Evolutionary conservation across 1,140 invertebrate genomes (phyloP), one percentile per base, ranked within the genome.

Genomic region (Cotesia glomerata): DNA sequence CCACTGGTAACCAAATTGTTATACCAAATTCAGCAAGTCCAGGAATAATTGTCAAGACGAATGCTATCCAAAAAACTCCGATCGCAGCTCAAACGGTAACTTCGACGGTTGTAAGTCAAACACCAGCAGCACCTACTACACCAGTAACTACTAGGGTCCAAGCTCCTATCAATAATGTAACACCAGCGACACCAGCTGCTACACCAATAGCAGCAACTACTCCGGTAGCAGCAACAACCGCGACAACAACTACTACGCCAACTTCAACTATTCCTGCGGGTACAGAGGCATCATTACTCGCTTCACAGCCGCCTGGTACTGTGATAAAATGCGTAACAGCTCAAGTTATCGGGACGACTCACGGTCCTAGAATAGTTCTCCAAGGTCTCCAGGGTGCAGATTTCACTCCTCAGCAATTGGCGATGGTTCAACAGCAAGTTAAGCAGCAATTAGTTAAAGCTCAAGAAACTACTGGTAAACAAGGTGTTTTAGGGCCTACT

Each of bases 281-380:
- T 4, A 90, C 93, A 64, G 92, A 93, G 74, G 91, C 93, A 69
- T 89, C 89, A n/a, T 84, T 95, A 2, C 80, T 95, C 2, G 90
- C 89, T 1, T 93, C 92, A 9, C 93, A 95, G 81, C 93, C 93
- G 7, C 92, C 93, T 1, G 93, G 93, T n/a, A 95, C 93, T 0
- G 89, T 95, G 1, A 94, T 95, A n/a, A 95, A 94, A 84, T 94
- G 93, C 75, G 93, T 95, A 0, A 95, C 93, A 1, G 94, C 93
- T 0, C 88, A 92, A 82, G 93, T 95, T 11, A 93, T 95, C 77
- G 93, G 94, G 82, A 95, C 94, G 0, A 90, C 90, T 45, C 92
- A 94, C 76, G 94, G 94, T 0, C 94, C 94, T 2, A 89, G 94
- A 70, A 95, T 96, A 74, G 93, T 95, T 4, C 80, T 96, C 14